Evolutionary conservation across 2,113 vertebrate genomes (phyloP).

Genomic region (Mola mola): DNA sequence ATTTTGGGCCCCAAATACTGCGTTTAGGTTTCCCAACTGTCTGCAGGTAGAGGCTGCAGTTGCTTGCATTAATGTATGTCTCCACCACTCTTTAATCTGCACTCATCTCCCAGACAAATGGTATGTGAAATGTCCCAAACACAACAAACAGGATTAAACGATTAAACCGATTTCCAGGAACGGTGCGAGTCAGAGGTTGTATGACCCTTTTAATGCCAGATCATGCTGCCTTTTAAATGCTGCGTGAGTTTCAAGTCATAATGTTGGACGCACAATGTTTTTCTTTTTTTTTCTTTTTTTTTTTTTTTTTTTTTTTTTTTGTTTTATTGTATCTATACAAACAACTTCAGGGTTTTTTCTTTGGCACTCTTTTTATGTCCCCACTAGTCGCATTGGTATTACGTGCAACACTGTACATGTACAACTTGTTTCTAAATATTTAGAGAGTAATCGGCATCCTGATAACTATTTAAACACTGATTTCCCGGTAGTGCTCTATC

Average conservation of each 20-base stretch:
- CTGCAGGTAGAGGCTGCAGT: no score
- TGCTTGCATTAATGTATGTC: neutral
- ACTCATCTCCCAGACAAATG: constrained; percentile 1
- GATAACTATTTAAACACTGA: neutral
- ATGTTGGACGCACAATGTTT: no score
- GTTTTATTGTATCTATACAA: neutral
- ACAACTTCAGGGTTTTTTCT: neutral
- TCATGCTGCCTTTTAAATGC: constrained; percentile 3
- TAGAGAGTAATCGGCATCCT: neutral
- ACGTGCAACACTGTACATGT: no score
- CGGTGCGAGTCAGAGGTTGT: constrained; percentile 19
- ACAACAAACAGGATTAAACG: constrained; percentile 44
- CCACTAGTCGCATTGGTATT: neutral
- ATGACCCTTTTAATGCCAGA: constrained; percentile 22
- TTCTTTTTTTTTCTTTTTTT: no score
- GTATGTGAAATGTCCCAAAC: constrained; percentile 26
- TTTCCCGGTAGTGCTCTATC: neutral
- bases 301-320: no score
- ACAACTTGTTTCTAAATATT: neutral
- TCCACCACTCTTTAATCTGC: constrained; percentile 10
- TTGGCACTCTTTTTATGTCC: neutral
- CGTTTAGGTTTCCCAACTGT: no score
- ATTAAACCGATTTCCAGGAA: constrained; percentile 46
- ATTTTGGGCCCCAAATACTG: no score
- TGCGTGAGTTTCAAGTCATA: no score